Base-by-base conservation (phyloP, 2,797 vertebrate genomes). In the Eulemur mongoz region DNA sequence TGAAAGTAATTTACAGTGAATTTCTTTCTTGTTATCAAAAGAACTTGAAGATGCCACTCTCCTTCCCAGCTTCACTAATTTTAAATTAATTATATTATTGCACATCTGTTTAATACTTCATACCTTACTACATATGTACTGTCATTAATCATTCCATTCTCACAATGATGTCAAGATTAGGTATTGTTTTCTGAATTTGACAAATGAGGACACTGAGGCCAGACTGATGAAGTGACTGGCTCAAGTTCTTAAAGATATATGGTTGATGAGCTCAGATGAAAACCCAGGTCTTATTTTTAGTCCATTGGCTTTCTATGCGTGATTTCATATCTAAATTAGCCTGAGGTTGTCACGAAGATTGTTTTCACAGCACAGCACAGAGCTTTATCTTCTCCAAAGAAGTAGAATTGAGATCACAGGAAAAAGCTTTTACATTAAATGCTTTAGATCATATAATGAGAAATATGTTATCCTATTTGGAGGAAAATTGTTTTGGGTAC, bases 1-100 rank as follows among this genome's bases (percentile, higher is more conserved):
- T 40, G 35, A 82, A 32, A 27, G 40, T 72, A 61, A 45, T 72
- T 82, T 91, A 61, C 11, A 72, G 52, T 48, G 67, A 8, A 25
- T 59, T 82, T 72, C 45, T 65, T 79, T 30, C 50, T 81, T 72
- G 17, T 82, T 82, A 72, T 63, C 25, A 40, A 73, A 83, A 61
- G 5, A 73, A 83, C 54, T 63, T 73, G 35, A 83, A 63, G 45
- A 73, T 63, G 54, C 57, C 57, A 59, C 57, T 59, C 23, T 59
- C 57, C 45, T 93, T 85, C 67, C 89, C 92, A 93, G 13, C 89
- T 83, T 52, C 38, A 40, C 67, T 91, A 25, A 73, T 61, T 72
- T 82, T 59, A 50, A 82, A 12, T 63, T 73, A 73, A 69, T 90
- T 54, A 8, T 80, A 8, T 67, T 48, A 40, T 63, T 83, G 5